Evolutionary conservation across 53 echinoderm and acorn worm genomes (phyloP).

Genomic region (Echinometra lucunter): DNA sequence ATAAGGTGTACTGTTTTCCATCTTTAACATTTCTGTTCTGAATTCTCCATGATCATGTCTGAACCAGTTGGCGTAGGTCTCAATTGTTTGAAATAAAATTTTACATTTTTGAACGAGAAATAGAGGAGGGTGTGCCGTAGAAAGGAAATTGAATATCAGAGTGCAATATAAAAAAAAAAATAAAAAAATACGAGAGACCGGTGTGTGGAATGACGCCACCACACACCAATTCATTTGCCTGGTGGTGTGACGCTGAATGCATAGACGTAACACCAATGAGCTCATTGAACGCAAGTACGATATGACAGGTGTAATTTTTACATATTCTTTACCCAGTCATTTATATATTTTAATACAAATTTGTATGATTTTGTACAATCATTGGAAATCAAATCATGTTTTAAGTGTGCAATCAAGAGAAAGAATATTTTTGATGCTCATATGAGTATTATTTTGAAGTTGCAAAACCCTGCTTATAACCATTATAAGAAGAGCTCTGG

Average conservation of each 20-base stretch:
- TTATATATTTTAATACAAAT: no score
- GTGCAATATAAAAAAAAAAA: no score
- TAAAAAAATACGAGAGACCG: not conserved
- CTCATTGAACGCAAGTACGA: conserved; percentile 39
- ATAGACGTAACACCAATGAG: conserved; percentile 47
- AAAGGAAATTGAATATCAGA: not conserved
- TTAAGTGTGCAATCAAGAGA: no score
- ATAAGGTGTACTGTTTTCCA: no score
- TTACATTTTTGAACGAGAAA: no score
- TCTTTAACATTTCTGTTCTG: no score
- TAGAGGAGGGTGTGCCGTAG: not conserved
- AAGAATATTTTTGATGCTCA: not conserved
- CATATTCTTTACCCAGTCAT: conserved; percentile 1
- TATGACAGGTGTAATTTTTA: conserved; percentile 27
- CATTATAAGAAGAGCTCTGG: not conserved
- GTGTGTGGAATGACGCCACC: conserved; percentile 37
- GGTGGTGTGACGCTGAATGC: conserved; percentile 44
- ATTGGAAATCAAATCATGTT: no score
- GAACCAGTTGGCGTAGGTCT: no score
- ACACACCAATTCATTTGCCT: not conserved
- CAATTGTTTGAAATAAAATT: no score
- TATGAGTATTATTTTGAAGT: not conserved
- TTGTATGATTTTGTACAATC: not conserved
- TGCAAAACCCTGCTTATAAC: not conserved
- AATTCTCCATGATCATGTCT: no score